Evolutionary conservation across 1,140 invertebrate species (phyloP).

Genomic region (Pinna nobilis): DNA sequence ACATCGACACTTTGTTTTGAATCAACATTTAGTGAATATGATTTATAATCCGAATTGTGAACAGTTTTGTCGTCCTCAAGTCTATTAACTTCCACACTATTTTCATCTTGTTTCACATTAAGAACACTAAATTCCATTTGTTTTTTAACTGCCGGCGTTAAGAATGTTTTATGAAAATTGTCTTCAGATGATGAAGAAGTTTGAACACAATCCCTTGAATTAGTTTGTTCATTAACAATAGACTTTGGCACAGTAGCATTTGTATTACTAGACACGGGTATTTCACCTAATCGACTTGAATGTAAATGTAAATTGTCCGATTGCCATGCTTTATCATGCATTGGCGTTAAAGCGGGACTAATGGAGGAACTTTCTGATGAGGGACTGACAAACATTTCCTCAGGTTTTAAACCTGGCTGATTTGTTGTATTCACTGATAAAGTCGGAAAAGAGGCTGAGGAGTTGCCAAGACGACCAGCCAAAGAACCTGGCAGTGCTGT

Average conservation of each 20-base stretch:
- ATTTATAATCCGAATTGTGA: too few relatives aligned
- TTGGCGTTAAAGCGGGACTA: neutral
- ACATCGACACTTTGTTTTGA: too few relatives aligned
- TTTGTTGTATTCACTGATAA: conserved; percentile 48
- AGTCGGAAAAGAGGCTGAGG: conserved; percentile 50
- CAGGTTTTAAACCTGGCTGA: conserved; percentile 27
- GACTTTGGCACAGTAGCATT: conserved; percentile 1
- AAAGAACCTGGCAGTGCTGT: conserved; percentile 51
- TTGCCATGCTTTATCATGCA: conserved; percentile 3
- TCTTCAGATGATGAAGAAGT: neutral
- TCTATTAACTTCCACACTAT: too few relatives aligned
- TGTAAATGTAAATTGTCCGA: too few relatives aligned
- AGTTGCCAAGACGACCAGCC: conserved; percentile 46
- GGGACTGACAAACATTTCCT: conserved; percentile 12
- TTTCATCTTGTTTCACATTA: too few relatives aligned
- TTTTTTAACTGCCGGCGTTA: conserved; percentile 21
- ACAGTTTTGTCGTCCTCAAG: too few relatives aligned
- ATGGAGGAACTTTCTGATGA: conserved; percentile 1
- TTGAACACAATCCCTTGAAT: neutral
- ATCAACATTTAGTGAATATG: too few relatives aligned
- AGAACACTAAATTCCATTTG: conserved; percentile 10
- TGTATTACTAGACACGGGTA: too few relatives aligned
- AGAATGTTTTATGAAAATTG: neutral
- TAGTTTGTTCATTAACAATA: conserved; percentile 1
- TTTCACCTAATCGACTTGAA: too few relatives aligned